Evolutionary conservation across 2,113 vertebrate genomes (phyloP).

Genomic region (Oceanodroma tethys): DNA sequence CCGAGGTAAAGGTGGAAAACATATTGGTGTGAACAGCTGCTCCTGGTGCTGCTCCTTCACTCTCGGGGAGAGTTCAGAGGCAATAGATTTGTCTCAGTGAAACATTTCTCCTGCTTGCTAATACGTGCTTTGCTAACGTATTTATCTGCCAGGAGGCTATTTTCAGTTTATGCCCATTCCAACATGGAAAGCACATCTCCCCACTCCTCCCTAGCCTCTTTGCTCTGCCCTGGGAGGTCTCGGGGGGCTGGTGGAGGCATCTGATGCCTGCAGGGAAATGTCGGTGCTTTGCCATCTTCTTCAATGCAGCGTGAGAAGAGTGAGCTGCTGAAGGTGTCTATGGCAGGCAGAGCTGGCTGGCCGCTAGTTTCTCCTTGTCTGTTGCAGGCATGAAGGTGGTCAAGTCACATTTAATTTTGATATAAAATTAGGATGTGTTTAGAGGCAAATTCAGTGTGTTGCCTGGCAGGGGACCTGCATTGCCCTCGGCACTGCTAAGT

Average conservation of each 20-base stretch:
- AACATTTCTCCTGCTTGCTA: not conserved
- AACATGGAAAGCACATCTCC: not conserved
- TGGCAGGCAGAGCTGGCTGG: not conserved
- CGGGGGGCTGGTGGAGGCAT: not conserved
- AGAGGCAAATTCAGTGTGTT: not conserved
- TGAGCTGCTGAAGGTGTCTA: not conserved
- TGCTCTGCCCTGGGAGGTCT: not conserved
- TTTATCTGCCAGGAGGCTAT: constrained; percentile 4
- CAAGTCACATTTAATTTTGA: not conserved
- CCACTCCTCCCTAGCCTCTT: not conserved
- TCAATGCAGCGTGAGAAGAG: not conserved
- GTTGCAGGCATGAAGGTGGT: not conserved
- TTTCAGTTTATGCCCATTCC: not conserved
- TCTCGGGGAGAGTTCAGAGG: not conserved
- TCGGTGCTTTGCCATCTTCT: not conserved
- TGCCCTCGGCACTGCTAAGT: not conserved
- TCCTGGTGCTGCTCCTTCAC: not conserved
- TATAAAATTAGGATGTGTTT: not conserved
- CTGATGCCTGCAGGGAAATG: not conserved
- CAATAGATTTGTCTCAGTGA: constrained; percentile 4
- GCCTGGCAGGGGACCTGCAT: not conserved
- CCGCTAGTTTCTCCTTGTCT: not conserved
- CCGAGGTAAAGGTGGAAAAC: constrained; percentile 21
- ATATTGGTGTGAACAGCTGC: constrained; percentile 9
- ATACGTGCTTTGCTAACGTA: constrained; percentile 20